A percentile compares a stretch with the other conserved stretches of the same genome.
These are phyloP conservation scores for Rhinella marina DNA, from an alignment of 2,797 vertebrate species.

Conservation along the genomic window DNA sequence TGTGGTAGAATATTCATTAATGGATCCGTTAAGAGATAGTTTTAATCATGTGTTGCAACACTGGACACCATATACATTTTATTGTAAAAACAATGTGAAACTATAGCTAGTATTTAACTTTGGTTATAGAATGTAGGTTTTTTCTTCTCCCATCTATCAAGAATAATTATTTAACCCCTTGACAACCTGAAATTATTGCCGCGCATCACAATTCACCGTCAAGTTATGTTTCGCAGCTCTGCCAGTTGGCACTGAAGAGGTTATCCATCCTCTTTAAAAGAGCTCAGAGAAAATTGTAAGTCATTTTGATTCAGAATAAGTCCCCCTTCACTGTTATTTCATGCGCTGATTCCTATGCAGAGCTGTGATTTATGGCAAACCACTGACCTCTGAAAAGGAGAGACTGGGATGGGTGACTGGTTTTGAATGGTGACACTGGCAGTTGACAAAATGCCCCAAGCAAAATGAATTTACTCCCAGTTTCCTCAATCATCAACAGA, in stretches of 20 bases:
- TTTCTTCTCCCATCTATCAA: neutral
- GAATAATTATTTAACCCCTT: slow-evolving; percentile 28
- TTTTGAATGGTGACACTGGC: slow-evolving; percentile 99
- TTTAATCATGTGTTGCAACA: neutral
- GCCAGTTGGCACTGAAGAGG: slow-evolving; percentile 44
- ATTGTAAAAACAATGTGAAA: neutral
- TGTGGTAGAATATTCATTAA: neutral
- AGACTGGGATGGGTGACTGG: slow-evolving; percentile 99
- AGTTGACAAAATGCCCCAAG: slow-evolving; percentile 99
- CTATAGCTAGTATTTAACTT: neutral
- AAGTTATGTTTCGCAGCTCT: neutral
- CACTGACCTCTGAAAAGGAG: slow-evolving; percentile 98
- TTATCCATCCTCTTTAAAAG: slow-evolving; percentile 47
- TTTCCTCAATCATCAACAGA: slow-evolving; percentile 99
- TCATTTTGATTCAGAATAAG: slow-evolving; percentile 78
- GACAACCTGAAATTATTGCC: neutral
- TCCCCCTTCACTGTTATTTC: slow-evolving; percentile 81
- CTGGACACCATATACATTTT: neutral
- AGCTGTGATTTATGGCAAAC: slow-evolving; percentile 90
- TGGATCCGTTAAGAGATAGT: neutral
- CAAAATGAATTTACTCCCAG: slow-evolving; percentile 99
- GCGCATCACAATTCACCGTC: neutral
- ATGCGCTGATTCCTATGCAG: slow-evolving; percentile 74
- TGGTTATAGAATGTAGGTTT: neutral
- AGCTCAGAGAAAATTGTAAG: slow-evolving; percentile 66